Base-by-base conservation (phyloP, 2,888 invertebrate genomes). In the Sphaerophoria taeniata region DNA sequence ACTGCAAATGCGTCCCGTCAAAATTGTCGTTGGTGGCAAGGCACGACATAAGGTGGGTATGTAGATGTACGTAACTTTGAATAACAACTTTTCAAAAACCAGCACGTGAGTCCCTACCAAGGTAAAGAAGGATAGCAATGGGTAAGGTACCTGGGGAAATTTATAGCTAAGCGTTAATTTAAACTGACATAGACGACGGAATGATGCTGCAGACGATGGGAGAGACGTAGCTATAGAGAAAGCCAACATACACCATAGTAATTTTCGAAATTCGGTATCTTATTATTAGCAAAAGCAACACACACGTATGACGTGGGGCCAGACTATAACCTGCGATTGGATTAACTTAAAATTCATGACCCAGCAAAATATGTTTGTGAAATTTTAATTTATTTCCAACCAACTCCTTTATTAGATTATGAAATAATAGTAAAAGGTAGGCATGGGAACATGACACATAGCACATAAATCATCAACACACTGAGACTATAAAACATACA, bases 261-360 rank as follows among this genome's bases (percentile, higher is more conserved):
- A 49, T 56, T 24, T 55, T 34, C 65, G 36, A 65, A 47, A 72
- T 16, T 47, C 45, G 14, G 43, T 55, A 11, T 58, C 82, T 53
- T 49, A 43, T 43, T 47, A 60, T 39, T 11, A 34, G 55, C 61
- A 51, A 36, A 70, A 61, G 14, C 45, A 16, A 43, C 75, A 24
- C 53, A 58, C 16, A 43, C 7, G 31, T 9, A 36, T 36, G 39
- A 60, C 24, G 49, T 7, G n/a, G 6, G n/a, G 47, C 12, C 36
- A 12, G 12, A 43, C 36, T 51, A 65, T 80, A 81, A 85, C 80
- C 72, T 82, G 81, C 81, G 81, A 82, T 86, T 81, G 86, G 86
- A 86, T 86, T 82, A 86, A 82, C 82, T 86, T 82, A 82, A 86
- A 86, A 86, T 86, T 86, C 81, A 86, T 86, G 86, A 70, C 82